Conservation (phyloP, 2,888 invertebrate genomes). For the Diadegma fenestrale region DNA sequence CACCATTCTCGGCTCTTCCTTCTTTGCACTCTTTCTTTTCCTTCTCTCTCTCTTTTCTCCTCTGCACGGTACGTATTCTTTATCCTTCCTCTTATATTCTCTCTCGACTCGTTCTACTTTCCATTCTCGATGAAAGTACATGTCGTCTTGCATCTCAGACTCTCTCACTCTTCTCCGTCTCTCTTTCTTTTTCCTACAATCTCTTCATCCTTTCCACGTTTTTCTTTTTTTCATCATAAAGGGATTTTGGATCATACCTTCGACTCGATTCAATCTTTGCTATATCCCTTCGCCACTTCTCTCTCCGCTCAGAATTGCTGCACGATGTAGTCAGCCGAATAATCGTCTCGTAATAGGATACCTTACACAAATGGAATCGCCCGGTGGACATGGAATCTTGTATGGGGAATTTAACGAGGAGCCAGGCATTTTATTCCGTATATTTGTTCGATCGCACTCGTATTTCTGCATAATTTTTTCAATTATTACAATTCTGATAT, state of each 20-base stretch:
- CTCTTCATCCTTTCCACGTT: slow-evolving; percentile 44
- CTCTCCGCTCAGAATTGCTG: slow-evolving; percentile 21
- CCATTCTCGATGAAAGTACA: slow-evolving; percentile 51
- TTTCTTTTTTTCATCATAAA: not conserved
- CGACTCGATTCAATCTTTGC: slow-evolving; percentile 20
- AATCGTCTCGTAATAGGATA: slow-evolving; percentile 77
- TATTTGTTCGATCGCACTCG: not conserved
- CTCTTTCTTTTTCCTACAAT: slow-evolving; percentile 39
- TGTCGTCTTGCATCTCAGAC: slow-evolving; percentile 30
- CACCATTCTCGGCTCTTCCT: slow-evolving; percentile 71
- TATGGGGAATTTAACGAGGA: not conserved
- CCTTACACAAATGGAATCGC: slow-evolving; percentile 64
- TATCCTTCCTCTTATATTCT: slow-evolving; percentile 35
- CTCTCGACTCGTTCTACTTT: slow-evolving; percentile 48
- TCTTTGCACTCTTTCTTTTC: slow-evolving; percentile 62
- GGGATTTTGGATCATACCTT: slow-evolving; percentile 40
- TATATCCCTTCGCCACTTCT: slow-evolving; percentile 25
- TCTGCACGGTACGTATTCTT: slow-evolving; percentile 12
- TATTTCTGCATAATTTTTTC: not conserved
- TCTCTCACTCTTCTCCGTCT: slow-evolving; percentile 8
- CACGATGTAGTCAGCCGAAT: slow-evolving; percentile 71
- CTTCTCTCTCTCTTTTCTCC: slow-evolving; percentile 35
- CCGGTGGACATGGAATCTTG: not conserved
- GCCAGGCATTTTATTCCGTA: not conserved
- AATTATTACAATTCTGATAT: not conserved